Conservation (phyloP, 2,888 invertebrate species). For the Ennomos fuscantarius region DNA sequence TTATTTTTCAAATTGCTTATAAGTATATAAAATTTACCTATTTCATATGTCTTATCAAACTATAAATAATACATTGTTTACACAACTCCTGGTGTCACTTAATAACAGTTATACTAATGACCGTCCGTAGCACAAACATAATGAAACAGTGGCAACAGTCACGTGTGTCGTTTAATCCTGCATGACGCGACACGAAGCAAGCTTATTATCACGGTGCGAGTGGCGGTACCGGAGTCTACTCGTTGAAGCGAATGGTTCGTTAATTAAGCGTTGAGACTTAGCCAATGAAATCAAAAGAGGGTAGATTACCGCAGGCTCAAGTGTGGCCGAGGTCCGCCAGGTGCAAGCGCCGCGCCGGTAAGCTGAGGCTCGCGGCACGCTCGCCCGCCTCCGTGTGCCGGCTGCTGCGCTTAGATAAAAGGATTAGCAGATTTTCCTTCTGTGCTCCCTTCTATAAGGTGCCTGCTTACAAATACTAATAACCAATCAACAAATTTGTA, state of each 20-base stretch:
- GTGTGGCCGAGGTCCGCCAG: conserved; percentile 57
- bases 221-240: conserved; percentile 40
- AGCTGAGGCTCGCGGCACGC: conserved; percentile 46
- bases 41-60: too few relatives aligned
- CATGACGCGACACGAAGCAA: conserved; percentile 30
- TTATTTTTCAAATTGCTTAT: conserved; percentile 13
- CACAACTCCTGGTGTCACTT: background rate
- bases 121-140: conserved; percentile 9
- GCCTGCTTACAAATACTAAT: conserved; percentile 32
- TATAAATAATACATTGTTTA: too few relatives aligned
- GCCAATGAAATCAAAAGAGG: conserved; percentile 61
- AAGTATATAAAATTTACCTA: background rate
- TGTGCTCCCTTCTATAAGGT: conserved; percentile 53
- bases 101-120: conserved; percentile 4
- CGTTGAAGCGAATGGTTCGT: conserved; percentile 55
- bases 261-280: conserved; percentile 64
- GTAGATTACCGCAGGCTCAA: conserved; percentile 58
- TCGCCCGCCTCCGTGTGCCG: conserved; percentile 58
- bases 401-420: conserved; percentile 75
- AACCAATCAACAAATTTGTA: conserved; percentile 41
- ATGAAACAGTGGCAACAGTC: conserved; percentile 12
- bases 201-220: conserved; percentile 27
- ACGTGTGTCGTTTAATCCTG: conserved; percentile 26
- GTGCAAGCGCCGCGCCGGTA: conserved; percentile 57
- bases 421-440: conserved; percentile 68